Evolutionary conservation across 2,797 vertebrate genomes (phyloP), one percentile per base, ranked within the genome.

Genomic region (Malacoctenus gilli): DNA sequence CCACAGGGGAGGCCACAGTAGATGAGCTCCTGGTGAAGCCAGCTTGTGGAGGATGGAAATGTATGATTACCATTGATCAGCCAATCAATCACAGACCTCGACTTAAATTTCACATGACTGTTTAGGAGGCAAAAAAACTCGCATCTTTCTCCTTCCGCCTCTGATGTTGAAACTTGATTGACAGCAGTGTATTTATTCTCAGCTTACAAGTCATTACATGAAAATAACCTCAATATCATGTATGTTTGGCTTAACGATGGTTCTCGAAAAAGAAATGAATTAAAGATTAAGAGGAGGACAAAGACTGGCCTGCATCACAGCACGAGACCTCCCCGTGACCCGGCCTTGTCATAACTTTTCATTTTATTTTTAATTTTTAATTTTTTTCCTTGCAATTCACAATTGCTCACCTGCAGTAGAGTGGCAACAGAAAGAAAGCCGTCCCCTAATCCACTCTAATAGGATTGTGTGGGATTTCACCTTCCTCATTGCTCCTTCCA

Each of bases 401-500:
- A 89, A 81, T 87, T 81, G 69, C 77, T 82, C 85, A 89, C 88
- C 91, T 91, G 88, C 84, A 88, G 85, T 84, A 63, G 77, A 85
- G 80, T 75, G 74, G 75, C 77, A 74, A 79, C 72, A 81, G 58
- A 86, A 85, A 87, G 80, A 81, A 85, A 82, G 80, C 72, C 59
- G 56, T 70, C 75, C 74, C 82, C 82, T 91, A 92, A 91, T 92
- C 91, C 89, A 83, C 69, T 75, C 81, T 92, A 92, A 92, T 91
- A 92, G 91, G 92, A 93, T 92, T 92, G 89, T 83, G 90, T 87
- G 83, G 89, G 87, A 91, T 91, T 92, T 91, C 85, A 87, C 87
- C 82, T 85, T 87, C 87, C 87, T 82, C 80, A 85, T 85, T 85
- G 80, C 85, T 89, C 74, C 80, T 77, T 84, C 86, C 79, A 87